These are phyloP conservation scores for Taphrorychus bicolor DNA, from an alignment of 2,888 invertebrate genomes.

Conservation along the genomic window DNA sequence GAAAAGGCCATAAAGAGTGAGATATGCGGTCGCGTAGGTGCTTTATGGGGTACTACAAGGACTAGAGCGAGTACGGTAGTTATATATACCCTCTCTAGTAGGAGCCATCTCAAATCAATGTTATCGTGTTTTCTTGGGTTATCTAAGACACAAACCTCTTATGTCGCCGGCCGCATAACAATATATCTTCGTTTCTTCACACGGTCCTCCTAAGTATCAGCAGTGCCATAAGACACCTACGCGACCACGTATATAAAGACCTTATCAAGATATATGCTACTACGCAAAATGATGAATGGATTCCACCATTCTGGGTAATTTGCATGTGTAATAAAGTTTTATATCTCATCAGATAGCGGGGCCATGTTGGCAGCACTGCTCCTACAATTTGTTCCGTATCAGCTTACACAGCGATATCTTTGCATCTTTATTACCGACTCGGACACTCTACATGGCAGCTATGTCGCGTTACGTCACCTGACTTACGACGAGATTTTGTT, in stretches of 20 bases:
- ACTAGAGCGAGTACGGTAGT: no score
- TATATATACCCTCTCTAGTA: no score
- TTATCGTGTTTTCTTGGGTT: not conserved
- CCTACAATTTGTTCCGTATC: conserved; percentile 60
- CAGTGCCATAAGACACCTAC: conserved; percentile 26
- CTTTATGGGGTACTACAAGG: conserved; percentile 13
- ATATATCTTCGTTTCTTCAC: conserved; percentile 7
- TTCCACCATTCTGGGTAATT: conserved; percentile 16
- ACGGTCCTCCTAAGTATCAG: no score
- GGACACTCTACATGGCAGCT: conserved; percentile 55
- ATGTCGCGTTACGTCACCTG: conserved; percentile 51
- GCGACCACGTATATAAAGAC: conserved; percentile 11
- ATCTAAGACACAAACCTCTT: not conserved
- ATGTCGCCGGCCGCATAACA: not conserved
- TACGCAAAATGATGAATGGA: conserved; percentile 36
- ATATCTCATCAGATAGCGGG: conserved; percentile 19
- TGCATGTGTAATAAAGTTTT: conserved; percentile 31
- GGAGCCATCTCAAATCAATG: no score
- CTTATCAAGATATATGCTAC: conserved; percentile 12
- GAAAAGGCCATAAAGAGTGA: conserved; percentile 32
- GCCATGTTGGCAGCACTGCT: no score
- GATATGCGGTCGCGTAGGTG: conserved; percentile 30
- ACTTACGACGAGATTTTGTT: conserved; percentile 42
- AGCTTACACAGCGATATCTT: conserved; percentile 57
- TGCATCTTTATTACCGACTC: conserved; percentile 55